Evolutionary conservation across 2,888 invertebrate genomes (phyloP), one percentile per base, ranked within the genome.

Genomic region (Agrochola litura): DNA sequence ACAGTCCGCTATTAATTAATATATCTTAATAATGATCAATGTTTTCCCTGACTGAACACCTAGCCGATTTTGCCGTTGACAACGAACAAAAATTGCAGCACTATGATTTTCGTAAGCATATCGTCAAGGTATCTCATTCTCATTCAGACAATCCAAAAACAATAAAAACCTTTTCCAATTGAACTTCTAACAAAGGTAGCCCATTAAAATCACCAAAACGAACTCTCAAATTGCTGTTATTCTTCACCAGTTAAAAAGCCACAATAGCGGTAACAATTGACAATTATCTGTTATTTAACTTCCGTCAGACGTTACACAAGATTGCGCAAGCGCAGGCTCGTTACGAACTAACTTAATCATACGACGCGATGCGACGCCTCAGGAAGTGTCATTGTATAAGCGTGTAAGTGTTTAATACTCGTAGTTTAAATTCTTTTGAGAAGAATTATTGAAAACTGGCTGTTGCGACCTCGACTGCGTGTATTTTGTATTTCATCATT

Each of bases 261-360:
- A 79, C 79, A 80, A 64, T 58, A 61, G 46, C 73, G 52, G 84
- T 68, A 65, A 69, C 68, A 3, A 37, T 63, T 68, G 61, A 66
- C 84, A 84, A 67, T 72, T 80, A 84, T 37, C 65, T 46, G 63
- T 82, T 83, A 75, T 81, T 54, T 58, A 84, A 83, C 81, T 83
- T 83, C 82, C 81, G 84, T 63, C 64, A 58, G 25, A 30, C 65
- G 79, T 82, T 61, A 80, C 61, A 46, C 69, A 75, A 75, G 49
- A 72, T 76, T 82, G 73, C 79, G 81, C 80, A 85, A 72, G 71
- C 75, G 78, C 69, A 75, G 43, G 37, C 67, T 72, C 14, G 72
- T 84, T 84, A 66, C 52, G 72, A 54, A 56, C 63, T 19, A 30
- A 73, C 60, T 68, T 49, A 79, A 70, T 79, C 54, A 83, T 30